These are phyloP conservation scores for Megalurothrips usitatus DNA, from an alignment of 2,888 invertebrate species.

Conservation along the genomic window DNA sequence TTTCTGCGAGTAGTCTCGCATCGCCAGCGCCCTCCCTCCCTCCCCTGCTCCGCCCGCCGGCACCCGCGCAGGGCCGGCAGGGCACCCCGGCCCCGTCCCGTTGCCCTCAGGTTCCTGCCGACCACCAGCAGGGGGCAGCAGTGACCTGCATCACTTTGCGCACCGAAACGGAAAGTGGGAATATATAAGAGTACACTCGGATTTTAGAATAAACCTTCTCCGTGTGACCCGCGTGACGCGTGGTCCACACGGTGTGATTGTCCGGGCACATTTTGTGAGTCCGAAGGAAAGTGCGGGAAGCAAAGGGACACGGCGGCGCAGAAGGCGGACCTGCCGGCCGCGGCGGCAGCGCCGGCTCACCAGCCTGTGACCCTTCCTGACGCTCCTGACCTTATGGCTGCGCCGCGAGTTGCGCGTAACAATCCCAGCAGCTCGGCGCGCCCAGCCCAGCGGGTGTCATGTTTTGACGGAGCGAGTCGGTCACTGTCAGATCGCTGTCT, in stretches of 20 bases:
- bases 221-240: no score
- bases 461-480: slow-evolving; percentile 10
- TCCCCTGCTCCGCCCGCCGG: background rate
- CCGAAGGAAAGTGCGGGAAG: no score
- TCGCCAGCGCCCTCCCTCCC: background rate
- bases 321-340: no score
- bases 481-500: background rate
- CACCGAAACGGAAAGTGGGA: no score
- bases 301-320: no score
- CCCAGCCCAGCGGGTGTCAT: background rate
- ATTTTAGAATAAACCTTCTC: no score
- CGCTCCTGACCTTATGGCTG: background rate
- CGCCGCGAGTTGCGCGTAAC: background rate
- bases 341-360: no score
- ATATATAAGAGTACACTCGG: no score
- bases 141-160: background rate
- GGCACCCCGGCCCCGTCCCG: background rate
- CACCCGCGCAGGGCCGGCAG: no score
- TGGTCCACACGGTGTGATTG: no score
- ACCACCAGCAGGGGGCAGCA: background rate
- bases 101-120: background rate
- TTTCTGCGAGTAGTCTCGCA: slow-evolving; percentile 10
- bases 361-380: no score
- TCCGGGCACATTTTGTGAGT: no score
- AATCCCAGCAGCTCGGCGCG: background rate